A percentile compares a stretch with the other conserved stretches of the same genome.
These are phyloP conservation scores for Osmerus mordax DNA, from an alignment of 2,113 vertebrate genomes.

Conservation along the genomic window DNA sequence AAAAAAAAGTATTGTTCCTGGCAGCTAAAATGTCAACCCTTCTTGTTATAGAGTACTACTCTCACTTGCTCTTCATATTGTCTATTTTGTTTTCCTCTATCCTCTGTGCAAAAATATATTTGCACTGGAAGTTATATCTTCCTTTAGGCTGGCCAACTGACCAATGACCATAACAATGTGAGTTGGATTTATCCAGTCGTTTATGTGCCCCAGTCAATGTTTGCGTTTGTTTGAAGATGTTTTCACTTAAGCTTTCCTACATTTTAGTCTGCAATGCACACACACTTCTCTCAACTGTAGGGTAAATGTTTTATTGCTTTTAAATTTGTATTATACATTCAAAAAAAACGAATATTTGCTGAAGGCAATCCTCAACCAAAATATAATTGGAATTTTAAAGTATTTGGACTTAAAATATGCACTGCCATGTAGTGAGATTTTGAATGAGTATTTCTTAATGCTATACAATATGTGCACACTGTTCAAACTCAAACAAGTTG, in stretches of 20 bases:
- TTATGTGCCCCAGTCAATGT: slow-evolving; percentile 44
- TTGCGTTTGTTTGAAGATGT: slow-evolving; percentile 27
- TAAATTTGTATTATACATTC: slow-evolving; percentile 10
- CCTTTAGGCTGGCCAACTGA: slow-evolving; percentile 44
- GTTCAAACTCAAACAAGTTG: too few relatives aligned
- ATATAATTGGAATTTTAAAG: neutral
- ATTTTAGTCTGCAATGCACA: neutral
- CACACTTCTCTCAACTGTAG: neutral
- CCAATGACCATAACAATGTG: slow-evolving; percentile 39
- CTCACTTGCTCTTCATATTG: slow-evolving; percentile 52
- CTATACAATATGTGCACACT: too few relatives aligned
- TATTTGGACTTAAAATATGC: neutral
- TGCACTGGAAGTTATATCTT: slow-evolving; percentile 49
- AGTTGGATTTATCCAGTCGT: slow-evolving; percentile 41
- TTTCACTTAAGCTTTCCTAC: slow-evolving; percentile 3
- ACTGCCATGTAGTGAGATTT: slow-evolving; percentile 4
- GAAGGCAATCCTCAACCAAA: slow-evolving; percentile 8
- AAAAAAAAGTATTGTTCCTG: slow-evolving; percentile 61
- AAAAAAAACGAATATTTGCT: slow-evolving; percentile 3
- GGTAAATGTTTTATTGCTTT: neutral
- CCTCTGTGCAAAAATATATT: slow-evolving; percentile 47
- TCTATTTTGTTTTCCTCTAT: slow-evolving; percentile 41
- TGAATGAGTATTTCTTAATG: too few relatives aligned
- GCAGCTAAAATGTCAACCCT: slow-evolving; percentile 71
- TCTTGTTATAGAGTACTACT: slow-evolving; percentile 55